These are phyloP conservation scores for Tetrax tetrax DNA, from an alignment of 2,113 vertebrate species.

Conservation along the genomic window DNA sequence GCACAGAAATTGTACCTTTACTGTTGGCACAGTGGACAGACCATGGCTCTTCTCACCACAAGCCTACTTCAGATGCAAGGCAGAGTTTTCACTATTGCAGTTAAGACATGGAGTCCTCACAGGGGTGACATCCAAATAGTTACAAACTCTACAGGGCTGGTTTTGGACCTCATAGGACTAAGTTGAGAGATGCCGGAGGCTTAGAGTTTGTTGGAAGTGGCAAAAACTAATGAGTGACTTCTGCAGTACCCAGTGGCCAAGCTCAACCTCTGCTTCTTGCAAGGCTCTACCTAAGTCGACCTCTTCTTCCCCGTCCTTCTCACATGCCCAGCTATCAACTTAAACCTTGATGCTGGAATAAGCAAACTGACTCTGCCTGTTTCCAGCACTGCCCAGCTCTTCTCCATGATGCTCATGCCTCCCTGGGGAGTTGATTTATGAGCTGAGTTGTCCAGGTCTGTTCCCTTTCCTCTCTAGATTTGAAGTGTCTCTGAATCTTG, in stretches of 20 bases:
- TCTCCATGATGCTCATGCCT: accelerated
- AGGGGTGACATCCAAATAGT: background rate
- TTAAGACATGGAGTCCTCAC: background rate
- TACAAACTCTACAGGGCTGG: background rate
- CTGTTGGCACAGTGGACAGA: background rate
- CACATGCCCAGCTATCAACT: background rate
- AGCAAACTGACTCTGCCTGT: background rate
- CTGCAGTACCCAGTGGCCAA: background rate
- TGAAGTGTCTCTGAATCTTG: background rate
- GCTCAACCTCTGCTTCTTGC: background rate
- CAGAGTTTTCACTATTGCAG: background rate
- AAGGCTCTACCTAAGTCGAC: background rate
- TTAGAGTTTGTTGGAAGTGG: background rate
- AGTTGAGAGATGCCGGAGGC: background rate
- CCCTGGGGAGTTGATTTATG: background rate
- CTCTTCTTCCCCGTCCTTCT: background rate
- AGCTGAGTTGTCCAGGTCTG: background rate
- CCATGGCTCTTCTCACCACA: background rate
- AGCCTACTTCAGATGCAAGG: background rate
- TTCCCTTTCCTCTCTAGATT: background rate
- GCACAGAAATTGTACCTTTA: background rate
- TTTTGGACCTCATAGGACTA: background rate
- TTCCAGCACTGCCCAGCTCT: background rate
- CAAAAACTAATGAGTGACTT: background rate
- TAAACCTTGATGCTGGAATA: background rate